phyloP scores from a whole-genome alignment of 2,888 invertebrate genomes.

The Cloeon dipterum region DNA sequence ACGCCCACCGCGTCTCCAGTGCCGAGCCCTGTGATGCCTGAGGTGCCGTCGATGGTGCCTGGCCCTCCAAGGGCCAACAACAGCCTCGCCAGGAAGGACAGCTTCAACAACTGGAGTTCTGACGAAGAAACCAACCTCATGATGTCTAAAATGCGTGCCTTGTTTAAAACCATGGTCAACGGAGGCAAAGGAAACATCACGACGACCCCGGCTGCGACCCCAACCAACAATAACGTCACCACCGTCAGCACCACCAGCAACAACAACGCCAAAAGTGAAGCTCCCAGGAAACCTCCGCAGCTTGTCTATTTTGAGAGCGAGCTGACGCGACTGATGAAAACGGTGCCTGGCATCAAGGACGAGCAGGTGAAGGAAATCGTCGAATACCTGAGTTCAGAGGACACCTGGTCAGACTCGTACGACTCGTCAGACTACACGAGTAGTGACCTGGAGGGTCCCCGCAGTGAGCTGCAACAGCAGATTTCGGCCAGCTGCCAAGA shows the following conservation, averaged over 20 bases:
- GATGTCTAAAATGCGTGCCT: conserved; percentile 87
- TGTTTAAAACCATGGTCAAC: conserved; percentile 78
- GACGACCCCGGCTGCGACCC: conserved; percentile 16
- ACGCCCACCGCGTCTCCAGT: conserved; percentile 4
- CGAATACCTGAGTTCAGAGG: conserved; percentile 77
- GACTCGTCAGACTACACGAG: conserved; percentile 83
- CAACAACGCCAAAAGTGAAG: too few species aligned
- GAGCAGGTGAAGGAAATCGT: conserved; percentile 81
- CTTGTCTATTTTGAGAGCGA: conserved; percentile 76
- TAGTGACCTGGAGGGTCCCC: conserved; percentile 43
- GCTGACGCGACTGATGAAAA: conserved; percentile 74
- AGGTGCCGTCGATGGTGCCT: neutral
- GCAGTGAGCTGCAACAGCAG: conserved; percentile 38
- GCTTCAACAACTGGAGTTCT: conserved; percentile 84
- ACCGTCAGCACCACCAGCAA: conserved; percentile 2
- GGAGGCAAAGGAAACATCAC: conserved; percentile 18
- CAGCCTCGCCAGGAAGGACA: conserved; percentile 65
- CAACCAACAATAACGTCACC: neutral
- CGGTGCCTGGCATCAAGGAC: conserved; percentile 74
- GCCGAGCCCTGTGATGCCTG: neutral
- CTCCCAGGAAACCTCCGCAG: conserved; percentile 47
- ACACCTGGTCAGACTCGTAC: conserved; percentile 83
- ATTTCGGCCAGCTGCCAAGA: conserved; percentile 74
- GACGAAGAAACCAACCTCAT: conserved; percentile 84
- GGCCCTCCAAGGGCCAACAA: conserved; percentile 17